Conservation (phyloP, 2,888 invertebrate genomes). For the Hofmannophila pseudospretella region DNA sequence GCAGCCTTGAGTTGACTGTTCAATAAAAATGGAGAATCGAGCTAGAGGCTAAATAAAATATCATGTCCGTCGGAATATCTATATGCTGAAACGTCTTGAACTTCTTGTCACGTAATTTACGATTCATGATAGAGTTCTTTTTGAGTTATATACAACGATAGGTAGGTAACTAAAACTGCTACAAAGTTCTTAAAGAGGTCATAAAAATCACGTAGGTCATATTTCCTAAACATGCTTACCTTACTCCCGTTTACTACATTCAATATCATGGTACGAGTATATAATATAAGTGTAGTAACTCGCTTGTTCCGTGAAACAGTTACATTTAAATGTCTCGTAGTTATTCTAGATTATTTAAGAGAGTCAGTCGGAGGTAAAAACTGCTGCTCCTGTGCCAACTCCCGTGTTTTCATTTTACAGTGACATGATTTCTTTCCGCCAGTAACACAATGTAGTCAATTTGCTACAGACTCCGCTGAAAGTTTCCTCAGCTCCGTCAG, state of each 20-base stretch:
- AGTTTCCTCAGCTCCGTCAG: constrained; percentile 47
- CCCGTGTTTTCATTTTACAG: constrained; percentile 14
- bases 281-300: too few species aligned
- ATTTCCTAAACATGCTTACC: too few species aligned
- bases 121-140: too few species aligned
- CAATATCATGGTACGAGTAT: too few species aligned
- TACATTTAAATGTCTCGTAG: too few species aligned
- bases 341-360: not conserved
- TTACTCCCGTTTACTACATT: too few species aligned
- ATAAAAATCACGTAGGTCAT: too few species aligned
- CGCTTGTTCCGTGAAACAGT: too few species aligned
- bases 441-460: constrained; percentile 62
- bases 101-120: not conserved
- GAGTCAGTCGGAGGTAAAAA: not conserved
- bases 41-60: constrained; percentile 2
- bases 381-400: not conserved
- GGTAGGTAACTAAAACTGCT: too few species aligned
- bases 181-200: too few species aligned
- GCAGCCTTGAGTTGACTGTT: not conserved
- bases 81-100: not conserved
- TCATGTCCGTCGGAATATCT: not conserved
- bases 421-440: constrained; percentile 21
- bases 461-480: constrained; percentile 44
- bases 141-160: too few species aligned
- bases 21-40: constrained; percentile 2